Base-by-base conservation (phyloP, 1,140 invertebrate species). In the Stegodyphus mimosarum region DNA sequence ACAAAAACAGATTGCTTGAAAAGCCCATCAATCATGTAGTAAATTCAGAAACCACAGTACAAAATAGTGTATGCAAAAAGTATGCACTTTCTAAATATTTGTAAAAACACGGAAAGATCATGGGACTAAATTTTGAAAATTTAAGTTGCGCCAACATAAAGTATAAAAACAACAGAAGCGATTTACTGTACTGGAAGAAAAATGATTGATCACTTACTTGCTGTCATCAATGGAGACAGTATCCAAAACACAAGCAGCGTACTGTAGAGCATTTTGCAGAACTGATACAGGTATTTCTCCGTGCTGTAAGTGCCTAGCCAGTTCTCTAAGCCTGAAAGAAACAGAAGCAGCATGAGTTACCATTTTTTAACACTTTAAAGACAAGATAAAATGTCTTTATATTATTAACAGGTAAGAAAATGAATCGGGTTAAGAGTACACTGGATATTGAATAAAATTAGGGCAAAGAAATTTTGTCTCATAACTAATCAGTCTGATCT, bases 161-260 rank as follows among this genome's bases (percentile, higher is more conserved):
- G 49, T 72, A 9, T 15, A 9, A 7, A 51, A 50, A 17, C n/a
- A 4, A 72, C 50, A 5, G 7, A 70, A 70, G n/a, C 5, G n/a
- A 48, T 74, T 33, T 33, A 33, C 33, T 33, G 33, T 33, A 9
- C 7, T 13, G 5, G 7, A 70, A 53, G 48, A 33, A 17, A 33
- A 33, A 33, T 33, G 33, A 33, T 33, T 33, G 33, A 33, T 15
- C 10, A 87, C 94, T 92, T 93, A 96, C 95, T 95, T 96, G 89
- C 95, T 95, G 90, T 97, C 95, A 91, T 97, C 95, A 89, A 95
- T 94, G 91, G 95, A 96, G 75, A 96, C 95, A 15, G 95, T 94
- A 92, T 97, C 96, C 76, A 97, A 92, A 11, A 97, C 96, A 89
- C 94, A 94, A n/a, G 95, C 95, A 66, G 95, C 95, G 90, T 96